phyloP scores from a whole-genome alignment of 92 coral and sea anemone species.

The Porites cylindrica region DNA sequence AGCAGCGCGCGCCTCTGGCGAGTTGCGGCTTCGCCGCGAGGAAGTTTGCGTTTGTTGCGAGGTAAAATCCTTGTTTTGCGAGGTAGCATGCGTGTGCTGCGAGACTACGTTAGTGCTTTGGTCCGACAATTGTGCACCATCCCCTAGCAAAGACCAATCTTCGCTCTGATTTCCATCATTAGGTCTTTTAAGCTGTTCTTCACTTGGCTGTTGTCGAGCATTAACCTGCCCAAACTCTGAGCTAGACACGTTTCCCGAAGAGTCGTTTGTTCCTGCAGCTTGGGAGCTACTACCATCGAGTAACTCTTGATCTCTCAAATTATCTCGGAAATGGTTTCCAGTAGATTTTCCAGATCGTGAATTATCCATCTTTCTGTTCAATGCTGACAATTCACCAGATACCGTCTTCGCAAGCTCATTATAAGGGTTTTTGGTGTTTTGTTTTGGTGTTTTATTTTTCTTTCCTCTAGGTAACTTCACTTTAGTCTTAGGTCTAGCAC shows the following conservation, averaged over 20 bases:
- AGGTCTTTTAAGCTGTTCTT: neutral
- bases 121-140: too few species aligned
- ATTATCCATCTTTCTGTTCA: neutral
- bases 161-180: neutral
- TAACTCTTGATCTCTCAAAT: neutral
- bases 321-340: neutral
- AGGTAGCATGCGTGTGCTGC: neutral
- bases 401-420: slow-evolving; percentile 34
- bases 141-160: neutral
- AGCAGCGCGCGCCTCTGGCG: neutral
- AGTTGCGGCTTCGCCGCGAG: neutral
- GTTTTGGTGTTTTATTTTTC: slow-evolving; percentile 13
- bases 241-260: neutral
- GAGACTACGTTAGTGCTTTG: neutral
- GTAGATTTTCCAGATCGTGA: neutral
- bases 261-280: neutral
- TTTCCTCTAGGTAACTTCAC: neutral
- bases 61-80: too few species aligned
- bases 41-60: neutral
- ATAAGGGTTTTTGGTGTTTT: slow-evolving; percentile 24
- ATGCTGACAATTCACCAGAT: slow-evolving; percentile 13
- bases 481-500: slow-evolving; percentile 29
- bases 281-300: neutral
- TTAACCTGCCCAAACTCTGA: neutral
- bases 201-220: neutral